Evolutionary conservation across 2,113 vertebrate genomes (phyloP).

Genomic region (Pantherophis guttatus): DNA sequence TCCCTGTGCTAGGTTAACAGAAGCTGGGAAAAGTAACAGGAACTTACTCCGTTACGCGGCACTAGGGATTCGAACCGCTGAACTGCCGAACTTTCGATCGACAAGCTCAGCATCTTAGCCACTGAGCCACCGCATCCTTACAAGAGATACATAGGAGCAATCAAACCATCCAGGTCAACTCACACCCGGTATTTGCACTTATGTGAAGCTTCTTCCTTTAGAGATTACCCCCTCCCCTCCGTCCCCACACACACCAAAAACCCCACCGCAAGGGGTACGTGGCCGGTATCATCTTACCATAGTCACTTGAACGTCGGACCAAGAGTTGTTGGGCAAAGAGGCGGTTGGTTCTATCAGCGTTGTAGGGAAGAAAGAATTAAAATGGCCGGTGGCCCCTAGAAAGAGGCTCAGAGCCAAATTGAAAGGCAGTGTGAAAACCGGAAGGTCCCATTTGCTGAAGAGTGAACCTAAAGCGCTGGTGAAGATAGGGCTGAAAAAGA

Average conservation of each 20-base stretch:
- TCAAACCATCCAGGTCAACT: background rate
- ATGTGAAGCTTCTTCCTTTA: background rate
- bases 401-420: slow-evolving; percentile 88
- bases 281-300: slow-evolving; percentile 69
- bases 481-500: slow-evolving; percentile 80
- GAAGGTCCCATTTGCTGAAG: slow-evolving; percentile 91
- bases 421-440: slow-evolving; percentile 91
- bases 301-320: slow-evolving; percentile 76
- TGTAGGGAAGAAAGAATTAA: slow-evolving; percentile 83
- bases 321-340: slow-evolving; percentile 81
- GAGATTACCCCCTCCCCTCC: too few relatives aligned
- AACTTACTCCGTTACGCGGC: too few relatives aligned
- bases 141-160: background rate
- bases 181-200: background rate
- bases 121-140: too few relatives aligned
- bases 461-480: slow-evolving; percentile 84
- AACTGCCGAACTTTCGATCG: too few relatives aligned
- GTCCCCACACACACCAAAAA: background rate
- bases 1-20: too few relatives aligned
- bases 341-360: slow-evolving; percentile 71
- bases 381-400: slow-evolving; percentile 85
- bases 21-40: too few relatives aligned
- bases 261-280: background rate
- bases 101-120: too few relatives aligned
- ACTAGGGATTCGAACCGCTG: too few relatives aligned